phyloP scores from a whole-genome alignment of 2,113 vertebrate species.

The Xenus cinereus region DNA sequence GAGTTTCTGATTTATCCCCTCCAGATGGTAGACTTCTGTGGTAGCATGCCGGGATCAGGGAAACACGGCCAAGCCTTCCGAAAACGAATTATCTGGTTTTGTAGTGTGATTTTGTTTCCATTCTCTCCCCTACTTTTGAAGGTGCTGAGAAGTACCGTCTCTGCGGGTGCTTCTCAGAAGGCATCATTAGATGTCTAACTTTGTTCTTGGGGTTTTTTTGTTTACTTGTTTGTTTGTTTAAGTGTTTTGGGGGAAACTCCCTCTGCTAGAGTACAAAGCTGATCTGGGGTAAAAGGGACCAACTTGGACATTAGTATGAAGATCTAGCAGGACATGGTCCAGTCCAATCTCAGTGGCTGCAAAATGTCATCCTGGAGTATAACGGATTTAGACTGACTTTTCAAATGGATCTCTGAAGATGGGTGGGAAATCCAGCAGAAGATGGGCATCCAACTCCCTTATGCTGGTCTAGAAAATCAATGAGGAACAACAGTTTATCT shows the following conservation, averaged over 20 bases:
- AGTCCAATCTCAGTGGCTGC: neutral
- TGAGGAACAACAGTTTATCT: neutral
- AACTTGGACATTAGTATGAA: neutral
- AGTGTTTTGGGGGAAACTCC: neutral
- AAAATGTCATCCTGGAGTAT: neutral
- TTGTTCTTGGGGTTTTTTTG: neutral
- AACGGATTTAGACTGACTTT: neutral
- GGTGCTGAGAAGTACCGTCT: neutral
- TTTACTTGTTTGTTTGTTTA: neutral
- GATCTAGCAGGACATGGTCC: neutral
- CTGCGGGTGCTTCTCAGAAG: neutral
- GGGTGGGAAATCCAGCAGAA: neutral
- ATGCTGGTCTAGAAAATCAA: neutral
- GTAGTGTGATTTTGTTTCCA: neutral
- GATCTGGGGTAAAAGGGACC: neutral
- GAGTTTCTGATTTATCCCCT: neutral
- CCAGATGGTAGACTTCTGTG: neutral
- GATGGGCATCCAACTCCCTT: neutral
- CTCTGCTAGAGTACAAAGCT: neutral
- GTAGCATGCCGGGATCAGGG: neutral
- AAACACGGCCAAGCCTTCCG: neutral
- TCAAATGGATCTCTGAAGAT: neutral
- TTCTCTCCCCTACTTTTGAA: neutral
- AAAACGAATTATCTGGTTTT: neutral
- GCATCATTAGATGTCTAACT: fast-evolving